Evolutionary conservation across 2,113 vertebrate genomes (phyloP).

Genomic region (Ammodytes dubius): DNA sequence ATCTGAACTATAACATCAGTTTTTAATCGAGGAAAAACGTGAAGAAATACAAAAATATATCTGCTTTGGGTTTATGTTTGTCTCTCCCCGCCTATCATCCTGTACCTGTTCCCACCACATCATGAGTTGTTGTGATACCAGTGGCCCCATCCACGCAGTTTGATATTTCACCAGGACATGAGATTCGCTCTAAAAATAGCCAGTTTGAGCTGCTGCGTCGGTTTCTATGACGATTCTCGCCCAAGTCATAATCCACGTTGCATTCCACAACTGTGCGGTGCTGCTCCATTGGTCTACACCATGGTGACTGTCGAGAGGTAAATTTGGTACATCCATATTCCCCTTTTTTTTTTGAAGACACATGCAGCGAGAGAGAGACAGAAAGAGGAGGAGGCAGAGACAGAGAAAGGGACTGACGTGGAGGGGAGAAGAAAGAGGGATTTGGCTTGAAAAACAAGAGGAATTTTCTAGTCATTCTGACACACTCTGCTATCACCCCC

Average conservation of each 20-base stretch:
- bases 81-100: background rate
- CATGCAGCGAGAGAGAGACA: background rate
- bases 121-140: conserved; percentile 49
- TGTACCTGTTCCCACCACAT: background rate
- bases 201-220: conserved; percentile 60
- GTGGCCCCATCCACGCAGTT: conserved; percentile 43
- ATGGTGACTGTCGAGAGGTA: conserved; percentile 50
- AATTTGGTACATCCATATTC: conserved; percentile 43
- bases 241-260: conserved; percentile 74
- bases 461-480: conserved; percentile 67
- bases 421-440: conserved; percentile 42
- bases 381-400: background rate
- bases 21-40: background rate
- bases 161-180: conserved; percentile 52
- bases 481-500: conserved; percentile 67
- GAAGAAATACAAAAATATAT: background rate
- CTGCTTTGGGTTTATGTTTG: background rate
- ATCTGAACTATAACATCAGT: conserved; percentile 18
- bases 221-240: conserved; percentile 73
- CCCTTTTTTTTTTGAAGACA: conserved; percentile 21
- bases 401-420: conserved; percentile 10
- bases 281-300: conserved; percentile 54
- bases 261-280: conserved; percentile 61
- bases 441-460: conserved; percentile 67
- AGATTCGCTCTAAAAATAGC: conserved; percentile 74